Conservation (phyloP, 2,113 vertebrate species). For the Poecilia latipinna region DNA sequence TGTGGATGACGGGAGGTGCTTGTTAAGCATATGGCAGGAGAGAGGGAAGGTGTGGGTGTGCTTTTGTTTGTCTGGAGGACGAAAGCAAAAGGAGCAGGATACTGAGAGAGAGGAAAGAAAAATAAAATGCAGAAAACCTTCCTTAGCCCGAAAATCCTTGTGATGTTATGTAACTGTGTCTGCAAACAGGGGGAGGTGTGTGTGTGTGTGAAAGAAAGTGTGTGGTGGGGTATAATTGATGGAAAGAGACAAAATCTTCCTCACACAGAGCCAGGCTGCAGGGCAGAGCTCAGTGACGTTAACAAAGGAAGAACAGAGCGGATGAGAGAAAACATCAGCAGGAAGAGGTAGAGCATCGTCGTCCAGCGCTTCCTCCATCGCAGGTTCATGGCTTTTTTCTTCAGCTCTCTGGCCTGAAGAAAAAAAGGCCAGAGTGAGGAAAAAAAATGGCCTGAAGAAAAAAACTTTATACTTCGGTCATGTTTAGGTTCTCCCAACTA, state of each 20-base stretch:
- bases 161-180: slow-evolving; percentile 71
- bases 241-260: slow-evolving; percentile 70
- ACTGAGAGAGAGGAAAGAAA: slow-evolving; percentile 6
- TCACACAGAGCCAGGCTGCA: slow-evolving; percentile 54
- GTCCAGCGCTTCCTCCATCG: slow-evolving; percentile 28
- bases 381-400: slow-evolving; percentile 16
- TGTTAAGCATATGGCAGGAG: slow-evolving; percentile 42
- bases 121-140: slow-evolving; percentile 45
- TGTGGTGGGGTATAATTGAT: slow-evolving; percentile 54
- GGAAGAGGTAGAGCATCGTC: slow-evolving; percentile 35
- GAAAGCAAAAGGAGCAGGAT: slow-evolving; percentile 14
- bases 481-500: background rate
- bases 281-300: slow-evolving; percentile 63
- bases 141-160: slow-evolving; percentile 57
- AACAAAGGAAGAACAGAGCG: slow-evolving; percentile 40
- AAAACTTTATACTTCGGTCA: slow-evolving; percentile 1
- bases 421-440: background rate
- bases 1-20: slow-evolving; percentile 44
- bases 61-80: slow-evolving; percentile 20
- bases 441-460: background rate
- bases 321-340: slow-evolving; percentile 33
- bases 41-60: slow-evolving; percentile 16
- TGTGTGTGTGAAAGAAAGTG: background rate
- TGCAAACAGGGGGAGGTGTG: slow-evolving; percentile 44
- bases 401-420: background rate